Evolutionary conservation across 2,113 vertebrate species (phyloP), one percentile per base, ranked within the genome.

Genomic region (Osmerus eperlanus): DNA sequence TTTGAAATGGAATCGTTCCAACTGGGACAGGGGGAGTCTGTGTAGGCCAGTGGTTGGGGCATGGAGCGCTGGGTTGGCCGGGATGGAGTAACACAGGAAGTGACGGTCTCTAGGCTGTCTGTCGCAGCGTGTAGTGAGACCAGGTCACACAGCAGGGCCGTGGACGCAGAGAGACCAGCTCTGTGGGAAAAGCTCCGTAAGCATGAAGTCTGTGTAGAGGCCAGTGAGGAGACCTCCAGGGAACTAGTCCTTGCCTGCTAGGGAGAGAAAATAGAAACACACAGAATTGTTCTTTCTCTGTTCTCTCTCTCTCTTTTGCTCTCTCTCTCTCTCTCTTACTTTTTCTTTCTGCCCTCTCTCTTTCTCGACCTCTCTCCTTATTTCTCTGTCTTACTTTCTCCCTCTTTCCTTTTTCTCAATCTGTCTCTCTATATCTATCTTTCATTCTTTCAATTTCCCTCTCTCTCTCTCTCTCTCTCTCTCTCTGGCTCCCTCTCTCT

Each of bases 131-230:
- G 12, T 51, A 71, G 80, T 78, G 83, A 84, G 79, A 81, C 68
- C 79, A 1, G 9, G 62, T 79, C 84, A 72, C 83, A 78, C 84
- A 80, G 86, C 68, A 78, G 81, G 83, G 87, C 81, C 28, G 67
- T 82, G 74, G 81, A 77, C 13, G 72, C 75, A 70, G 69, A 73
- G 76, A 86, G 62, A 0, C 74, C 41, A 77, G 84, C 72, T 76
- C 87, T 91, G 91, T 86, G 87, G 90, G 90, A 94, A 93, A 91
- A 76, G 11, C 2, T 16, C 70, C 79, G 51, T 60, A 84, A 85
- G 84, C 84, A 89, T 70, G 74, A 89, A 86, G 80, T 86, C 81
- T 80, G 87, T 1, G 81, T 84, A 84, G 82, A 76, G 60, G 79
- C 72, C 79, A 83, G 29, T 70, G 16, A 81, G 61, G 73, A 86